Evolutionary conservation across 2,113 vertebrate species (phyloP), one percentile per base, ranked within the genome.

Genomic region (Syrmaticus mikado): DNA sequence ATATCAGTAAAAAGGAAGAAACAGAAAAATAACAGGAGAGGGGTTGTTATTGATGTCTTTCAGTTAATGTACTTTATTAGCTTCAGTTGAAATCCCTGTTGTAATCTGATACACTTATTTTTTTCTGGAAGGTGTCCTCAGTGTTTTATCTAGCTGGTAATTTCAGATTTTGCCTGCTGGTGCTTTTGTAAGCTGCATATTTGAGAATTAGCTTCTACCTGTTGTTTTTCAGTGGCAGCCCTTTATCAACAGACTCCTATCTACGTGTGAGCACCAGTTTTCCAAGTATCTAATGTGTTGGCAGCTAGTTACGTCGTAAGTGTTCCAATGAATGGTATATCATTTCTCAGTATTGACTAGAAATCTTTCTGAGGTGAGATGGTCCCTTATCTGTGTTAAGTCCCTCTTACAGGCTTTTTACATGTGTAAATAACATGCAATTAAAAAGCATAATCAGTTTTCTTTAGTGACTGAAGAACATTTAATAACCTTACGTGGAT

Each of bases 31-130:
- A 84, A 28, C 43, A 10, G 4, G 11, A 38, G 6, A 36, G 11
- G 6, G 19, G 38, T 87, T 66, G 30, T 87, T 78, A 52, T 0
- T 85, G 55, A 27, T 91, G 46, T 67, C 38, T 83, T 85, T 81
- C 65, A 87, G 21, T 95, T 82, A 66, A 73, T 50, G 7, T 70
- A 36, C 27, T 85, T 96, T 28, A 76, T 89, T 92, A 84, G 74
- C 7, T 94, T 93, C 30, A 70, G 4, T 40, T 91, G 79, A 89
- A 95, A 53, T 76, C 43, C 17, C 17, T 89, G 4, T 85, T 92
- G 84, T 88, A 57, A 73, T 62, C 45, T 61, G 82, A 30, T 74
- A 62, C 34, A 13, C 5, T 84, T 89, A 40, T 6, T 94, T 84
- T 94, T 82, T 97, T 43, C 50, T 94, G 65, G 28, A 65, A 82